These are phyloP conservation scores for Neotragus pygmaeus DNA, from an alignment of 2,113 vertebrate genomes.

Conservation along the genomic window DNA sequence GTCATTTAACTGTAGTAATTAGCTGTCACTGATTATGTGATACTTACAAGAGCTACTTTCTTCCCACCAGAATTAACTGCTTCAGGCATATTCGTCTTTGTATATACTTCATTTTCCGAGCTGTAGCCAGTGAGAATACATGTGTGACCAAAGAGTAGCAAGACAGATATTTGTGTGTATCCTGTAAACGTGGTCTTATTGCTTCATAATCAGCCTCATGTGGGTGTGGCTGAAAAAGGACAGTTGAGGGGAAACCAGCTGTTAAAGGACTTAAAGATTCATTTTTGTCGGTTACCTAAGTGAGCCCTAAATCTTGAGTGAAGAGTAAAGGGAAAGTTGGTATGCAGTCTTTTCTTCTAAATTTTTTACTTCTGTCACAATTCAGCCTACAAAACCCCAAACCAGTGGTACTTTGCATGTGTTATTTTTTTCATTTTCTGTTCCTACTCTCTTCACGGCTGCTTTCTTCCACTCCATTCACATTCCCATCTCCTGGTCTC, in stretches of 20 bases:
- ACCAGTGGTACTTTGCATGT: neutral
- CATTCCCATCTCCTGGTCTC: neutral
- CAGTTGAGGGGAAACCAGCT: neutral
- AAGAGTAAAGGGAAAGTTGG: neutral
- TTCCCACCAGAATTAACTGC: neutral
- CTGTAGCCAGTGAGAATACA: neutral
- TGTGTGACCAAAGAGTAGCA: neutral
- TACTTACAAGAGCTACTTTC: neutral
- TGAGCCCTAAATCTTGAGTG: neutral
- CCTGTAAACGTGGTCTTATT: neutral
- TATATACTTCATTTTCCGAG: neutral
- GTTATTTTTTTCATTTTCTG: neutral
- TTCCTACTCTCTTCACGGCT: neutral
- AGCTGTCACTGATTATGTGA: neutral
- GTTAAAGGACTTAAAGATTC: neutral
- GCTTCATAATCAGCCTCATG: conserved; percentile 29
- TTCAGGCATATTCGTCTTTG: neutral
- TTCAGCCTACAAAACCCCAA: neutral
- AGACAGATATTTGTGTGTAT: neutral
- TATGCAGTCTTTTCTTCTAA: neutral
- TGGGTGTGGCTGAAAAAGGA: neutral
- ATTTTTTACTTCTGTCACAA: neutral
- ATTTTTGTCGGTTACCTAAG: neutral
- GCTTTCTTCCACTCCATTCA: neutral
- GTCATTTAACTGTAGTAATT: neutral